Conservation (phyloP, 1,140 invertebrate genomes). For the Heliothis virescens region DNA sequence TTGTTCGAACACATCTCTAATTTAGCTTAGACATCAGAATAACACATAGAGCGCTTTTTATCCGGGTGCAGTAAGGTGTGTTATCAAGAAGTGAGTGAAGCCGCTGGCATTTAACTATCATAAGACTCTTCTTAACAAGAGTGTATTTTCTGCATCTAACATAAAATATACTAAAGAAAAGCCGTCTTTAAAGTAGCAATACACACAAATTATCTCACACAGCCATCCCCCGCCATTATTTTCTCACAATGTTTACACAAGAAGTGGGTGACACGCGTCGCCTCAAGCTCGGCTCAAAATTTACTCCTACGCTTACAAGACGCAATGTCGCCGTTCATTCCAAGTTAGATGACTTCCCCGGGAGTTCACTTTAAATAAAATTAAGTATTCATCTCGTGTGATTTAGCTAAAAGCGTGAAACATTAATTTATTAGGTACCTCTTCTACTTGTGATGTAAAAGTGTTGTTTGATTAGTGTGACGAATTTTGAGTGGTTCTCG, state of each 20-base stretch:
- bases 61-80: no score
- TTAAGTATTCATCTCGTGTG: slow-evolving; percentile 39
- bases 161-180: no score
- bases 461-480: background rate
- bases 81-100: no score
- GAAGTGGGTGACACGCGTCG: background rate
- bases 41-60: no score
- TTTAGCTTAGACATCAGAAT: no score
- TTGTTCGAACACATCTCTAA: no score
- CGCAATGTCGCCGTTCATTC: slow-evolving; percentile 20
- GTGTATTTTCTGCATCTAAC: no score
- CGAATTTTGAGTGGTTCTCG: background rate
- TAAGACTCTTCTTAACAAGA: no score
- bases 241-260: background rate
- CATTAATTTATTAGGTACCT: slow-evolving; percentile 31
- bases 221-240: background rate
- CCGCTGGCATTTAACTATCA: no score
- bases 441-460: background rate
- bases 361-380: slow-evolving; percentile 39
- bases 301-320: background rate
- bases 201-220: background rate
- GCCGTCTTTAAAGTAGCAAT: no score
- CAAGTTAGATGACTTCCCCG: slow-evolving; percentile 29
- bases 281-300: slow-evolving; percentile 13
- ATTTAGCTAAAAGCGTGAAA: slow-evolving; percentile 28